A percentile compares a stretch with the other conserved stretches of the same genome.
Evolutionary conservation across 2,113 vertebrate species (phyloP).

Genomic region (Burhinus bistriatus): DNA sequence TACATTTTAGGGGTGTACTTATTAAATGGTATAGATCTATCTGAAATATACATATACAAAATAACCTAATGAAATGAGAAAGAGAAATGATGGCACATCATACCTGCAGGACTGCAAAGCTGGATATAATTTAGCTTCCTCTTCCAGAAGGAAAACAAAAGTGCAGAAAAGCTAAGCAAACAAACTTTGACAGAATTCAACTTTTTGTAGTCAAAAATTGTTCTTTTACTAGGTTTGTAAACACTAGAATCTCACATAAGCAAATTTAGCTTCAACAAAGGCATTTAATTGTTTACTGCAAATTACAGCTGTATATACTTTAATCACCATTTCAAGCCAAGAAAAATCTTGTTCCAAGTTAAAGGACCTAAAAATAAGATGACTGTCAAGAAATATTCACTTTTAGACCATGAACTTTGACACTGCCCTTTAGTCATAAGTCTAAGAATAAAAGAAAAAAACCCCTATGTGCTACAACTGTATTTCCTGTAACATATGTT

Average conservation of each 20-base stretch:
- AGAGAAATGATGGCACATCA: not conserved
- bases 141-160: not conserved
- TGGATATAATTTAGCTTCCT: not conserved
- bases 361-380: constrained; percentile 18
- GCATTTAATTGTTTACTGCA: not conserved
- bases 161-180: not conserved
- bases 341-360: not conserved
- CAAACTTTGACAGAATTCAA: not conserved
- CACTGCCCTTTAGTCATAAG: not conserved
- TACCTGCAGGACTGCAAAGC: not conserved
- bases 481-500: constrained; percentile 45
- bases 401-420: constrained; percentile 14
- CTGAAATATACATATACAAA: not conserved
- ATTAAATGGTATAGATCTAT: not conserved
- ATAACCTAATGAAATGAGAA: not conserved
- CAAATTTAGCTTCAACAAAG: not conserved
- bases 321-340: not conserved
- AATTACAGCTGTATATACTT: not conserved
- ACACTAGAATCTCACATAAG: not conserved
- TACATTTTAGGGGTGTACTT: not conserved
- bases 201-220: not conserved
- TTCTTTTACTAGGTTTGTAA: not conserved
- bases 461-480: not conserved
- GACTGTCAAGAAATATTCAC: not conserved
- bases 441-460: constrained; percentile 13